These are phyloP conservation scores for Pristionchus mayeri DNA, from an alignment of 2,888 invertebrate species.

Conservation along the genomic window DNA sequence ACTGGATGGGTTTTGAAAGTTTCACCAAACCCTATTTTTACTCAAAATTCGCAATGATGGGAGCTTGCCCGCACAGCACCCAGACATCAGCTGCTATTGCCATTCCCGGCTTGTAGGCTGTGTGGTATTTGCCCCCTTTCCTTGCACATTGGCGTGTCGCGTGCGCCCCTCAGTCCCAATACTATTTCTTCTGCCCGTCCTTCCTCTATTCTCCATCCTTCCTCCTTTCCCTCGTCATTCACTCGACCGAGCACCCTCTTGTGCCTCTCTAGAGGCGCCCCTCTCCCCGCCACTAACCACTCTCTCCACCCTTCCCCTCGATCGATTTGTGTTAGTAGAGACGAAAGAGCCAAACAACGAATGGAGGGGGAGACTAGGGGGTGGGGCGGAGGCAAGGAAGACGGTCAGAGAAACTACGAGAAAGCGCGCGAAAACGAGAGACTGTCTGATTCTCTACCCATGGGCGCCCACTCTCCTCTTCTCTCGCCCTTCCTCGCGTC, in stretches of 20 bases:
- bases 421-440: background rate
- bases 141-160: constrained; percentile 25
- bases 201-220: constrained; percentile 36
- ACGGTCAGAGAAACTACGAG: constrained; percentile 19
- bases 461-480: no score
- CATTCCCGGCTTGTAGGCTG: constrained; percentile 4
- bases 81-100: background rate
- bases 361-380: background rate
- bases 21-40: background rate
- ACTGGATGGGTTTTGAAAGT: background rate
- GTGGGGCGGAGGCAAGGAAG: constrained; percentile 27
- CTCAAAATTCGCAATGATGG: background rate
- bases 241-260: constrained; percentile 30
- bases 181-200: constrained; percentile 31
- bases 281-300: constrained; percentile 1
- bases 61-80: background rate
- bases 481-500: constrained; percentile 50
- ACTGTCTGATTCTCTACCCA: constrained; percentile 55
- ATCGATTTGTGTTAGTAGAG: constrained; percentile 32
- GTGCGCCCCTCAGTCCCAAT: constrained; percentile 28
- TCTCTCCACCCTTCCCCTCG: background rate
- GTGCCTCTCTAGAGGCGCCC: constrained; percentile 7
- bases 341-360: constrained; percentile 43
- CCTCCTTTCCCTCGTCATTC: constrained; percentile 38
- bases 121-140: constrained; percentile 17